Conservation (phyloP, 1,140 invertebrate species). For the Drosophila paulistorum region DNA sequence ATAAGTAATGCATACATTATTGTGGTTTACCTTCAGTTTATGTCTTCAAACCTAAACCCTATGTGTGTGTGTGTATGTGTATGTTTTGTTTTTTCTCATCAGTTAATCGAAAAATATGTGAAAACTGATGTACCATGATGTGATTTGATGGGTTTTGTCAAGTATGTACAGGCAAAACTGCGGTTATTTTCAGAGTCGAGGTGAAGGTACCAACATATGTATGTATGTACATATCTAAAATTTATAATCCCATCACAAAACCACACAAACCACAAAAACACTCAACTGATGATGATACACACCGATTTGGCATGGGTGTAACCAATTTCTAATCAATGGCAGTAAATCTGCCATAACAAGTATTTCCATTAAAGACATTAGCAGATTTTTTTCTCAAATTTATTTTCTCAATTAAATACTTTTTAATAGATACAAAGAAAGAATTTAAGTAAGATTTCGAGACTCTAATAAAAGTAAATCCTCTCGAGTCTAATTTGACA, state of each 20-base stretch:
- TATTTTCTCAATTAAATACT: too few species aligned
- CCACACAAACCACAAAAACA: conserved; percentile 14
- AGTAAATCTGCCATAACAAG: background rate
- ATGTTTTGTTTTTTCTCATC: conserved; percentile 2
- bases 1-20: conserved; percentile 1
- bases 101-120: conserved; percentile 13
- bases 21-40: conserved; percentile 11
- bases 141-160: background rate
- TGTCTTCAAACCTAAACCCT: background rate
- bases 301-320: background rate
- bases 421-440: too few species aligned
- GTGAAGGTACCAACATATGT: conserved; percentile 12
- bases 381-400: too few species aligned
- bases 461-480: too few species aligned
- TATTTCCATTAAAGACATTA: too few species aligned
- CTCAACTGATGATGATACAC: conserved; percentile 5
- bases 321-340: background rate
- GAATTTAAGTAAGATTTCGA: too few species aligned
- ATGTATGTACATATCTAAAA: background rate
- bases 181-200: conserved; percentile 16
- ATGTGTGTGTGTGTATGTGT: too few species aligned
- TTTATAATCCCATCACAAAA: conserved; percentile 16
- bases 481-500: too few species aligned
- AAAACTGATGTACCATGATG: conserved; percentile 5
- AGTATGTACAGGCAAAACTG: conserved; percentile 6